Percentiles rank a stretch among this genome's conserved stretches.
These are phyloP conservation scores for Pseudopodoces humilis DNA, from an alignment of 2,113 vertebrate genomes.

Conservation along the genomic window DNA sequence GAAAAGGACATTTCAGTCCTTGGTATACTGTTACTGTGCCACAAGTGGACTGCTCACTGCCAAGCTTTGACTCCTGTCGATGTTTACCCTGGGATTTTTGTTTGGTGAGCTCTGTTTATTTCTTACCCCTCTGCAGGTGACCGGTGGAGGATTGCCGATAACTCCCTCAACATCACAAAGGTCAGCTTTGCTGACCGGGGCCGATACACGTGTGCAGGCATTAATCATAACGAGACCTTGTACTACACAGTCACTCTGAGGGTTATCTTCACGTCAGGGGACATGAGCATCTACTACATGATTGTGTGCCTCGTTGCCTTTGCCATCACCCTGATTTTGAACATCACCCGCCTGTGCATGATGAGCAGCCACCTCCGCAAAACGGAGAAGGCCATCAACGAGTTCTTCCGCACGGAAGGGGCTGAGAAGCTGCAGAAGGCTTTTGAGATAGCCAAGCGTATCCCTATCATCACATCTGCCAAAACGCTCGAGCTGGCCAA, in stretches of 20 bases:
- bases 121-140: constrained; percentile 72
- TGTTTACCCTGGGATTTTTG: not conserved
- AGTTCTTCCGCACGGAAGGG: constrained; percentile 94
- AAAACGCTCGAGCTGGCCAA: constrained; percentile 94
- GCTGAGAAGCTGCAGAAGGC: constrained; percentile 95
- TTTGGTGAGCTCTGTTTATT: constrained; percentile 7
- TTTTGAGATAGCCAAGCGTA: constrained; percentile 93
- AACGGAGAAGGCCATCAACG: constrained; percentile 92
- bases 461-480: constrained; percentile 91
- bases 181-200: constrained; percentile 89
- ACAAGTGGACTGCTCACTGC: not conserved
- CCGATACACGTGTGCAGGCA: constrained; percentile 83
- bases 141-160: constrained; percentile 79
- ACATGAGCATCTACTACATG: constrained; percentile 91
- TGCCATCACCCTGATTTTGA: constrained; percentile 87
- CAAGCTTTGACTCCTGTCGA: not conserved
- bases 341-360: constrained; percentile 91
- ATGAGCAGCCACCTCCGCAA: constrained; percentile 94
- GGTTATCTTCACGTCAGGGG: constrained; percentile 85
- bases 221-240: constrained; percentile 1
- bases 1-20: not conserved
- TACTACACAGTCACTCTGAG: constrained; percentile 87
- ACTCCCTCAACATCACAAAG: constrained; percentile 87
- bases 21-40: not conserved
- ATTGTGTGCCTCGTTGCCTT: constrained; percentile 90